Conservation (phyloP, 2,888 invertebrate species). For the Scelioninae gen. 1 region DNA sequence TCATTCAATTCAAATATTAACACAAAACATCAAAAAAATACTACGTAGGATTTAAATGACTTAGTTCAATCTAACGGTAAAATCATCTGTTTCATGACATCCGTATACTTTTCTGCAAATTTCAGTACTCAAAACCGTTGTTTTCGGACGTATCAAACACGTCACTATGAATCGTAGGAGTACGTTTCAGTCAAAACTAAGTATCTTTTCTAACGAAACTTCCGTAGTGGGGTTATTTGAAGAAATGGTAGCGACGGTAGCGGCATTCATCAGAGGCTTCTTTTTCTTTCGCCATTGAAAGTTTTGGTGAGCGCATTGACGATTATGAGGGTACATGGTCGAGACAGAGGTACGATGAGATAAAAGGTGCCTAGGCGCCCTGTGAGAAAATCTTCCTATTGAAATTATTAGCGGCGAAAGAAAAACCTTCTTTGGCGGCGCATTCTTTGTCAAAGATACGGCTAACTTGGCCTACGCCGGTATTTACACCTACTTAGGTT, state of each 20-base stretch:
- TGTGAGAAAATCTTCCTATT: conserved; percentile 83
- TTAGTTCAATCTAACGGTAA: too few relatives aligned
- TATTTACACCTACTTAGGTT: conserved; percentile 79
- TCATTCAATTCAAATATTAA: too few relatives aligned
- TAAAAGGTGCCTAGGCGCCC: conserved; percentile 70
- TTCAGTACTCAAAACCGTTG: conserved; percentile 1
- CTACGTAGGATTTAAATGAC: too few relatives aligned
- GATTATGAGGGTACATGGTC: conserved; percentile 52
- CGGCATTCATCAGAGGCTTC: conserved; percentile 82
- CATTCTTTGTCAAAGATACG: conserved; percentile 69
- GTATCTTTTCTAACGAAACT: conserved; percentile 59
- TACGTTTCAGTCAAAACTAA: conserved; percentile 56
- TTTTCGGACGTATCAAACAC: conserved; percentile 30
- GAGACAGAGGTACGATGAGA: conserved; percentile 55
- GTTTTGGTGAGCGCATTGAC: conserved; percentile 55
- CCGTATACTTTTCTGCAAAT: conserved; percentile 16
- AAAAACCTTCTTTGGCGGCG: conserved; percentile 81
- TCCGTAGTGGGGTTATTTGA: conserved; percentile 74
- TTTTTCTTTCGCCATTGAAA: conserved; percentile 64
- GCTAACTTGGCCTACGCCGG: conserved; percentile 68
- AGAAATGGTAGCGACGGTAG: conserved; percentile 80
- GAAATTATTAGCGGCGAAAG: conserved; percentile 81
- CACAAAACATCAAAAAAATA: too few relatives aligned
- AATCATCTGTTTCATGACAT: too few relatives aligned
- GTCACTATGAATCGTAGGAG: conserved; percentile 52